Base-by-base conservation (phyloP, 2,797 vertebrate species). In the Mormyrops boulengeri region DNA sequence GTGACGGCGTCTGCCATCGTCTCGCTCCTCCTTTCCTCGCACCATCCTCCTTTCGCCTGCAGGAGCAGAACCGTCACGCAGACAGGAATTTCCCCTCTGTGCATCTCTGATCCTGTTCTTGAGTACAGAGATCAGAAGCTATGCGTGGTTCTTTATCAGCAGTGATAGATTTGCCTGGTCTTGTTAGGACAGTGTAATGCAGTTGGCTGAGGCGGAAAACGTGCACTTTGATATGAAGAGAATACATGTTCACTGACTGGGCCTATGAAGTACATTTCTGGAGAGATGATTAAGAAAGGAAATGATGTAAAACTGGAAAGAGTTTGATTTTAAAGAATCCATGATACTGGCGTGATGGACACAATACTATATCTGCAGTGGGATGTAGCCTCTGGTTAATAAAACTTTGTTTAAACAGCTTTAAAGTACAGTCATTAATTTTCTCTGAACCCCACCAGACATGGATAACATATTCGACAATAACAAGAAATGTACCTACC, bases 101-200 rank as follows among this genome's bases (percentile, higher is more conserved):
- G 92, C 91, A 90, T 90, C 60, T 87, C 91, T 94, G 94, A 95
- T 95, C 92, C 94, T 91, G 94, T 95, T 95, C 95, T 95, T 91
- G 93, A 94, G 95, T 94, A 52, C 17, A 55, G 89, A 92, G 93
- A 94, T n/a, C 14, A 19, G 92, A 91, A 88, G 90, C 94, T 94
- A 94, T 93, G 91, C 92, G 22, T 30, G 4, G 4, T 52, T 41
- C 53, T 19, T 17, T 30, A 55, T 55, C 12, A 47, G 77, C 14
- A 82, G 7, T 82, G 38, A 30, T 53, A 3, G 4, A 82, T 89
- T 80, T 52, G 26, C 66, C 26, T n/a, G 38, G 12, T 87, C 52
- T 60, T 49, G 80, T 26, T 84, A 30, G 26, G 38, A 19, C n/a
- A 41, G 11, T 62, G 34, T 88, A 9, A 62, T 66, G 12, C 14